Evolutionary conservation across 2,113 vertebrate genomes (phyloP).

Genomic region (Bubo scandiacus): DNA sequence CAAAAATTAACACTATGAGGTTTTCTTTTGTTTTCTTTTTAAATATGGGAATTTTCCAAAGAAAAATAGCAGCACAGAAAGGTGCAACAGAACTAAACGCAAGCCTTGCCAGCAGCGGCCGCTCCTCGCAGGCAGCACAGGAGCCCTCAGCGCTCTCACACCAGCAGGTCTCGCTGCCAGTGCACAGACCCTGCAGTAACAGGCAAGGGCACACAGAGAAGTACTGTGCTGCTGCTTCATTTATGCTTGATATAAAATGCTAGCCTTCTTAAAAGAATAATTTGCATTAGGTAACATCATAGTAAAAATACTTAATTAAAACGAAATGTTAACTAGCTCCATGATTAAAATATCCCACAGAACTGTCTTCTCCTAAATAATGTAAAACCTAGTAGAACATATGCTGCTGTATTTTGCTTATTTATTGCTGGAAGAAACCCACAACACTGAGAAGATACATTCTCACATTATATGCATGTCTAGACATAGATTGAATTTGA

Average conservation of each 20-base stretch:
- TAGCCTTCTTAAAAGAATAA: neutral
- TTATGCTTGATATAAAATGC: neutral
- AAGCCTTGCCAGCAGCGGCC: neutral
- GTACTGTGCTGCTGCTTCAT: neutral
- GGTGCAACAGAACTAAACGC: neutral
- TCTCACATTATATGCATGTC: neutral
- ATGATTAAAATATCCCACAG: neutral
- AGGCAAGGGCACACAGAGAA: neutral
- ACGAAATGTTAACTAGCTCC: neutral
- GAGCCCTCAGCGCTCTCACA: accelerated
- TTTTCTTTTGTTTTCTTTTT: conserved; percentile 11
- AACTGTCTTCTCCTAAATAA: neutral
- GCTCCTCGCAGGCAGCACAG: neutral
- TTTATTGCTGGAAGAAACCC: neutral
- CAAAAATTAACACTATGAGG: neutral
- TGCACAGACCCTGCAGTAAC: neutral
- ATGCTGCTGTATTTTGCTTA: neutral
- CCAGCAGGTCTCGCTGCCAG: neutral
- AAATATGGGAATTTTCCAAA: neutral
- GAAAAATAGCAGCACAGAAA: neutral
- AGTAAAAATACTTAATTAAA: neutral
- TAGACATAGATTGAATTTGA: neutral
- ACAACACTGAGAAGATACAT: neutral
- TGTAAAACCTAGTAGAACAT: neutral
- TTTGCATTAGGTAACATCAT: neutral